Conservation (phyloP, 1,140 invertebrate genomes). For the Episyrphus balteatus region DNA sequence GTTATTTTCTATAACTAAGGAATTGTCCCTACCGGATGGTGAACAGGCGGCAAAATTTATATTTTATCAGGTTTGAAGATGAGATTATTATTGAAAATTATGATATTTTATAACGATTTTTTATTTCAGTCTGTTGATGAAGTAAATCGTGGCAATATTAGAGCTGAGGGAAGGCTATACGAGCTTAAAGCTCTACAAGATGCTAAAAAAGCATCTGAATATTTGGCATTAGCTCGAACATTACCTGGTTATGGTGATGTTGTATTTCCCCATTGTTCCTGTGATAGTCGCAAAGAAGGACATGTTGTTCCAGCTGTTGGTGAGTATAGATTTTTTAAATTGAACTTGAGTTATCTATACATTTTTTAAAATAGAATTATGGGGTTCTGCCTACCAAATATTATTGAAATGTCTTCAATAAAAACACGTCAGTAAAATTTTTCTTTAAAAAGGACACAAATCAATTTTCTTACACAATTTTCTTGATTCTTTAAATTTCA, state of each 20-base stretch:
- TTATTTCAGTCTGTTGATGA: conserved; percentile 73
- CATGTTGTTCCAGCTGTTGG: conserved; percentile 77
- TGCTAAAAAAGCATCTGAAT: conserved; percentile 74
- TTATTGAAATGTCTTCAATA: no score
- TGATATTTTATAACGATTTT: background rate
- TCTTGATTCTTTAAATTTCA: no score
- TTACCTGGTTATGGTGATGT: conserved; percentile 86
- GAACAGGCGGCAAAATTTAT: conserved; percentile 59
- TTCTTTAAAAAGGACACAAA: no score
- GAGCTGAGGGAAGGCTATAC: conserved; percentile 80
- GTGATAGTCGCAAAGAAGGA: conserved; percentile 85
- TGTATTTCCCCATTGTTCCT: conserved; percentile 89
- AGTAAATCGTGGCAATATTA: conserved; percentile 85
- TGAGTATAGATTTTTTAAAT: conserved; percentile 10
- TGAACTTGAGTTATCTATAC: no score
- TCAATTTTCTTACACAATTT: no score
- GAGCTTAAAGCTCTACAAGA: conserved; percentile 93
- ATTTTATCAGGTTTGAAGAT: conserved; percentile 55
- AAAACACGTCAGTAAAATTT: no score
- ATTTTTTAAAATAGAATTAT: no score
- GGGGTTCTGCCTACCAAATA: no score
- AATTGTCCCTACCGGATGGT: conserved; percentile 55
- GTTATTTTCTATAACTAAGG: conserved; percentile 74
- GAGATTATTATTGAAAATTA: background rate
- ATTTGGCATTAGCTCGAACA: conserved; percentile 72